Evolutionary conservation across 2,113 vertebrate species (phyloP).

Genomic region (Daubentonia madagascariensis): DNA sequence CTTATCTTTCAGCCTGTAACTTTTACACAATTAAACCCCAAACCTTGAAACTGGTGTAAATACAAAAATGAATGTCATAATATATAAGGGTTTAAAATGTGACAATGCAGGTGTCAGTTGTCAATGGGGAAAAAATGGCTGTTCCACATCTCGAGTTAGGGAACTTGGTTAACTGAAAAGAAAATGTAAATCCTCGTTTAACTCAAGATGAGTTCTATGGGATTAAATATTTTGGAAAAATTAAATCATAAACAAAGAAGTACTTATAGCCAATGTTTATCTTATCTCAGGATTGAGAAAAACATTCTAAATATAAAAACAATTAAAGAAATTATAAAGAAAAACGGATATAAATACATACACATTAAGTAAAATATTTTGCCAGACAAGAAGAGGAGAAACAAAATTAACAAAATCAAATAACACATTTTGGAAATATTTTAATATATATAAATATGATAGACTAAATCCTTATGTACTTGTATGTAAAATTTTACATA

Average conservation of each 20-base stretch:
- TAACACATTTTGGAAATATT: background rate
- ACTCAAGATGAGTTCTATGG: background rate
- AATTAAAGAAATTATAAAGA: background rate
- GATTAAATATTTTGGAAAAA: background rate
- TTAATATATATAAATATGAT: background rate
- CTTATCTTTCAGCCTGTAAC: background rate
- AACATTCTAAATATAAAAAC: background rate
- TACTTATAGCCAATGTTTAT: background rate
- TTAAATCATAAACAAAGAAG: background rate
- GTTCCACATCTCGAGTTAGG: background rate
- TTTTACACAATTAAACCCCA: background rate
- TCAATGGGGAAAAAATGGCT: background rate
- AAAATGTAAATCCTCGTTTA: background rate
- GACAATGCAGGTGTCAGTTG: background rate
- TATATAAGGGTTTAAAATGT: background rate
- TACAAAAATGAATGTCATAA: background rate
- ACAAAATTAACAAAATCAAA: background rate
- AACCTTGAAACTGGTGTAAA: background rate
- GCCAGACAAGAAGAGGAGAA: background rate
- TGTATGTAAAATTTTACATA: background rate
- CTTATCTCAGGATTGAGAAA: background rate
- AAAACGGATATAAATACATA: background rate
- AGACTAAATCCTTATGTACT: background rate
- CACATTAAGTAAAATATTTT: background rate
- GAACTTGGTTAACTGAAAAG: background rate